Evolutionary conservation across 2,888 invertebrate genomes (phyloP).

Genomic region (Rotaria macrura): DNA sequence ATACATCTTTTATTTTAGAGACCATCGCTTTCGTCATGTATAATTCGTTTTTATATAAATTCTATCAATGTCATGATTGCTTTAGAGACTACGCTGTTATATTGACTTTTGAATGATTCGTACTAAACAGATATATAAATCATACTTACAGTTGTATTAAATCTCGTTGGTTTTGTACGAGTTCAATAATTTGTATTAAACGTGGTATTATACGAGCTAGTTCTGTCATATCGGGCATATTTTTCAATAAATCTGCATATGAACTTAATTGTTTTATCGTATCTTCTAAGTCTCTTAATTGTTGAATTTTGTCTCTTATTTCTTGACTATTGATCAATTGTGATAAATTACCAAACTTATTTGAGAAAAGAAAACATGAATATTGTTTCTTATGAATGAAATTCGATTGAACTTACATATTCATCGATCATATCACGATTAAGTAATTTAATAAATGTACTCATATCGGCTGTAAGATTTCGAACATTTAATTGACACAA

Average conservation of each 20-base stretch:
- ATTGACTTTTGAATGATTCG: neutral
- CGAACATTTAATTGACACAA: neutral
- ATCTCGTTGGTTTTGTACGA: conserved; percentile 1
- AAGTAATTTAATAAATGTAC: neutral
- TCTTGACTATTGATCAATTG: neutral
- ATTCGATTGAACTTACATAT: neutral
- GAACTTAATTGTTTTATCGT: neutral
- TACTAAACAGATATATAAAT: too few species aligned
- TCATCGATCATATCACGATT: neutral
- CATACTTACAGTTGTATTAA: neutral
- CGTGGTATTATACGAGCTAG: neutral
- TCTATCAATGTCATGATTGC: too few species aligned
- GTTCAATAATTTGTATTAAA: conserved; percentile 16
- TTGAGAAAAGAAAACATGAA: too few species aligned
- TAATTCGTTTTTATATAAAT: too few species aligned
- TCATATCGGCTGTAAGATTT: neutral
- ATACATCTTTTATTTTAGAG: too few species aligned
- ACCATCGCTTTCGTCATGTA: too few species aligned
- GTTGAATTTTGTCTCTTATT: neutral
- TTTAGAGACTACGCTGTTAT: too few species aligned
- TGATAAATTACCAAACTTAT: neutral
- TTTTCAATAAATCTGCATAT: neutral
- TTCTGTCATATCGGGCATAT: neutral
- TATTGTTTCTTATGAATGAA: neutral
- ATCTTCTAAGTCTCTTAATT: neutral